Evolutionary conservation across 2,113 vertebrate species (phyloP), one percentile per base, ranked within the genome.

Genomic region (Aphelocoma coerulescens): DNA sequence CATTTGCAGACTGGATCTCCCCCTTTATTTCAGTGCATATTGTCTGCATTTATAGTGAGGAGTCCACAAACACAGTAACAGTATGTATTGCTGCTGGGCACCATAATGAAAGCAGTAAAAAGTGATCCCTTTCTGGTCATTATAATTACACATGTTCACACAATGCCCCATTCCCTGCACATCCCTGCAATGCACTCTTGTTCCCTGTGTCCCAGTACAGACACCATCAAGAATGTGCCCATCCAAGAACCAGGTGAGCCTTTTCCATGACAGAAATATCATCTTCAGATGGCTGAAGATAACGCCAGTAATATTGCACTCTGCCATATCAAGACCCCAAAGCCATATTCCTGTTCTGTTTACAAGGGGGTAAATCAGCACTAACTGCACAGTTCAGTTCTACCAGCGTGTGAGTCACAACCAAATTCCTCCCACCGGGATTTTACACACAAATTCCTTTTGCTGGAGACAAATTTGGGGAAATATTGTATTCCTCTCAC

Each of bases 161-260:
- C 35, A 24, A 16, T 22, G 11, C 28, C 39, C 37, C 67, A 96
- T 91, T 98, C 98, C 98, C 98, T 99, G 99, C 48, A 98, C 98
- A 92, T 98, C 98, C 87, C 98, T 98, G 94, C 97, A 87, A 59
- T 98, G 98, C 98, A 98, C 98, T 78, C 98, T 97, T 5, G 98
- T 98, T 41, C 98, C 98, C 89, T 98, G 98, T 84, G 98, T 98
- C 44, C 98, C 98, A 48, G 98, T 98, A 84, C 98, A 98, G 94
- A 98, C 98, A 78, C 98, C 98, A 85, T 98, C 98, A 33, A 98
- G 95, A 87, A 99, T 78, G 96, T 98, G 98, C 68, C 98, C 98
- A 33, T 98, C 98, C 97, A 98, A 96, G 20, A 98, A 98, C 55
- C 98, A 85, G 33, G 97, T 94, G 62, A 99, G 97, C 88, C 98